phyloP scores from a whole-genome alignment of 2,113 vertebrate genomes.

The Podilymbus podiceps region DNA sequence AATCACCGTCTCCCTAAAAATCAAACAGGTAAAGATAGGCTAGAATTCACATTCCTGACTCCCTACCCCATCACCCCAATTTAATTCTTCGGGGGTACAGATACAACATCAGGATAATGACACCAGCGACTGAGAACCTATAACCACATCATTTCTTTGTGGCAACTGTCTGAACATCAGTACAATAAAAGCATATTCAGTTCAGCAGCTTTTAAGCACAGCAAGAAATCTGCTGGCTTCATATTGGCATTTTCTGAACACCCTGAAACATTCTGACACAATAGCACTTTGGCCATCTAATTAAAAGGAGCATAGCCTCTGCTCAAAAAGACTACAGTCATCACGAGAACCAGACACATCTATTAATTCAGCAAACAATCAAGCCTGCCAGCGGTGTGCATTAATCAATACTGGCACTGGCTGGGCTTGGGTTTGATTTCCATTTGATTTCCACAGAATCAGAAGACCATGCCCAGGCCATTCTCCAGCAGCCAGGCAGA shows the following conservation, averaged over 20 bases:
- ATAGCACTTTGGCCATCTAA: constrained; percentile 4
- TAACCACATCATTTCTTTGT: not conserved
- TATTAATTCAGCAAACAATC: constrained; percentile 25
- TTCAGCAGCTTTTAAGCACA: constrained; percentile 5
- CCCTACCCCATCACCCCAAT: not conserved
- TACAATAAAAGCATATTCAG: not conserved
- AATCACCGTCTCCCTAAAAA: not conserved
- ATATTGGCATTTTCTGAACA: constrained; percentile 14
- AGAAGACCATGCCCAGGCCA: not conserved
- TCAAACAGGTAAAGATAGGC: not conserved
- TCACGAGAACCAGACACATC: not conserved
- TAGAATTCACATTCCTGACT: not conserved
- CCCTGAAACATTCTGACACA: not conserved
- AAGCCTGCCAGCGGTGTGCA: constrained; percentile 2
- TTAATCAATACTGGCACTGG: constrained; percentile 23
- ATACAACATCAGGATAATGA: not conserved
- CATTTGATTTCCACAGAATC: constrained; percentile 10
- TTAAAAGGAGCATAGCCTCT: constrained; percentile 45
- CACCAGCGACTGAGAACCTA: not conserved
- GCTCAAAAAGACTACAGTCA: not conserved
- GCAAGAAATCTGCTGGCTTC: constrained; percentile 18
- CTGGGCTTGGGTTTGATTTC: constrained; percentile 12
- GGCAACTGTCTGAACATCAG: not conserved
- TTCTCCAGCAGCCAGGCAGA: not conserved
- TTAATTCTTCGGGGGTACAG: not conserved